Percentiles rank a stretch among this genome's conserved stretches.
phyloP scores from a whole-genome alignment of 2,797 vertebrate genomes.

The Champsocephalus esox region DNA sequence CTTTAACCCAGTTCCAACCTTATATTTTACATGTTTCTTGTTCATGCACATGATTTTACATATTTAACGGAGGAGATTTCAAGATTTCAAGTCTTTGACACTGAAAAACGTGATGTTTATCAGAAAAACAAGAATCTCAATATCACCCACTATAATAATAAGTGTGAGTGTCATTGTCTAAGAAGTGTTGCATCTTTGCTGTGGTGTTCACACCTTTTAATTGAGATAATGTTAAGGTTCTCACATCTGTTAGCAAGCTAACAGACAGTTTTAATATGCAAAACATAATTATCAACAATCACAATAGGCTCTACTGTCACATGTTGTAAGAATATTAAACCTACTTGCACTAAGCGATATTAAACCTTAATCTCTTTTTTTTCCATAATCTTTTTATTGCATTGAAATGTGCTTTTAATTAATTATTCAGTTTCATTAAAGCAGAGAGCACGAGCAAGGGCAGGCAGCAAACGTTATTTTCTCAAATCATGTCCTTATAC shows the following conservation, averaged over 20 bases:
- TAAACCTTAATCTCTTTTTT: background rate
- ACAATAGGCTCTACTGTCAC: background rate
- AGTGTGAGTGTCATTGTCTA: background rate
- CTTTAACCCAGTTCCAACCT: background rate
- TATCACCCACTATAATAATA: background rate
- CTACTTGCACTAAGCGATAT: background rate
- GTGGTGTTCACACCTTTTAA: background rate
- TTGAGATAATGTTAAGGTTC: background rate
- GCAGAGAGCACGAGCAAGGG: constrained; percentile 26
- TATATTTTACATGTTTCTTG: background rate
- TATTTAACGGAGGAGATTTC: too few species aligned
- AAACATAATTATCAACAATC: background rate
- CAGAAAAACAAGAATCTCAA: background rate
- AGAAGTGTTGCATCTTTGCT: background rate
- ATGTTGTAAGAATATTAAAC: background rate
- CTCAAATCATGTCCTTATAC: constrained; percentile 37
- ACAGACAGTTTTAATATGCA: background rate
- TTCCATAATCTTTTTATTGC: constrained; percentile 4
- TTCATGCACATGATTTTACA: background rate
- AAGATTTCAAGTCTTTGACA: too few species aligned
- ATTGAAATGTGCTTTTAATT: constrained; percentile 35
- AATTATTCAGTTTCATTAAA: constrained; percentile 41
- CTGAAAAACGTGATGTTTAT: background rate
- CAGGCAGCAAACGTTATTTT: constrained; percentile 35
- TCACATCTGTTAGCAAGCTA: background rate